phyloP scores from a whole-genome alignment of 2,888 invertebrate genomes.

The Trissoscelio sp. region DNA sequence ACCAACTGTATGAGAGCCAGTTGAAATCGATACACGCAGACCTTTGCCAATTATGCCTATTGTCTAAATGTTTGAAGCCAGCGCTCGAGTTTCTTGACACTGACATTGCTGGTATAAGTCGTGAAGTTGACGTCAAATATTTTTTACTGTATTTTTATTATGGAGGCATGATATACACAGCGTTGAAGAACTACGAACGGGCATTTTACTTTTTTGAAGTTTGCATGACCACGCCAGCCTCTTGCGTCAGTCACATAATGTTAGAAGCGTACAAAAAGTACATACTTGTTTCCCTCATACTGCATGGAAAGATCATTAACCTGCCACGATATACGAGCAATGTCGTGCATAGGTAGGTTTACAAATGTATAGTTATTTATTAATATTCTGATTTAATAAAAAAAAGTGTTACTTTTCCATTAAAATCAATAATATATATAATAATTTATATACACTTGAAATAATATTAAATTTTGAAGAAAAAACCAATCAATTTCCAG shows the following conservation, averaged over 20 bases:
- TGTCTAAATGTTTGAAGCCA: slow-evolving; percentile 96
- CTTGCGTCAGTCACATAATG: slow-evolving; percentile 98
- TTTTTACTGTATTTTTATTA: slow-evolving; percentile 98
- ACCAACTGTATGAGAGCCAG: slow-evolving; percentile 94
- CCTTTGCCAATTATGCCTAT: slow-evolving; percentile 94
- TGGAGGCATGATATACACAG: slow-evolving; percentile 98
- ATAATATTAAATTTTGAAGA: slow-evolving; percentile 12
- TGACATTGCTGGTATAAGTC: slow-evolving; percentile 95
- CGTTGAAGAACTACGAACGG: slow-evolving; percentile 95
- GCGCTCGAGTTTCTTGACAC: slow-evolving; percentile 94
- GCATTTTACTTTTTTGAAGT: slow-evolving; percentile 98
- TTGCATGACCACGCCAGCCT: slow-evolving; percentile 96
- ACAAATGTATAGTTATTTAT: background rate
- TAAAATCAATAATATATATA: too few relatives aligned
- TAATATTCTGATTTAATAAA: too few relatives aligned
- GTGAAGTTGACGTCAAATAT: slow-evolving; percentile 93
- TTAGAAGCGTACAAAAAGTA: slow-evolving; percentile 98
- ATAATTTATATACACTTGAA: too few relatives aligned
- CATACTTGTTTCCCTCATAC: slow-evolving; percentile 94
- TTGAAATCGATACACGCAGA: slow-evolving; percentile 97
- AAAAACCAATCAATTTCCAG: slow-evolving; percentile 81
- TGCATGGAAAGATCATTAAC: slow-evolving; percentile 93
- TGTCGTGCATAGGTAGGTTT: slow-evolving; percentile 87
- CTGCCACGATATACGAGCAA: slow-evolving; percentile 97
- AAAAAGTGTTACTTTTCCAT: too few relatives aligned